Conservation (phyloP, 1,140 invertebrate genomes). For the Lepidostoma basale region DNA sequence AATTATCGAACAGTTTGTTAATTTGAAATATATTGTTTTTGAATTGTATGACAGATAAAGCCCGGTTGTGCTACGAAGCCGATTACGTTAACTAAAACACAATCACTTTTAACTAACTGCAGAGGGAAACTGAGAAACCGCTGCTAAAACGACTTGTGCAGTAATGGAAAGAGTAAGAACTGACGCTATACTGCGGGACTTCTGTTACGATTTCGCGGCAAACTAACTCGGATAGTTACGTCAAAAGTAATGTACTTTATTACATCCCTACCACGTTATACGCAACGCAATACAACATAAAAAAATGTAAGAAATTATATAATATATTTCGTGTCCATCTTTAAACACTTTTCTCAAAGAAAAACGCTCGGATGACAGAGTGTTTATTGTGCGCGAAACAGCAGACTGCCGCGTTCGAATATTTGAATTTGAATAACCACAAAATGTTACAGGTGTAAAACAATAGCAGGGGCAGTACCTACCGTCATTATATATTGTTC, state of each 20-base stretch:
- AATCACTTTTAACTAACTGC: constrained; percentile 2
- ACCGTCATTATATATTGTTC: constrained; percentile 4
- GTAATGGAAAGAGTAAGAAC: constrained; percentile 6
- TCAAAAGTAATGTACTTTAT: constrained; percentile 7
- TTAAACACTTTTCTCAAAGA: constrained; percentile 4
- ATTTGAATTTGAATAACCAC: constrained; percentile 9
- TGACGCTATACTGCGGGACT: background rate
- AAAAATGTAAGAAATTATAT: background rate
- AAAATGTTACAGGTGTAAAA: background rate
- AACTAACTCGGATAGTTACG: constrained; percentile 10
- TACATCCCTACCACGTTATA: constrained; percentile 1
- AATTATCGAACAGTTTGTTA: no score
- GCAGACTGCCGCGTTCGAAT: constrained; percentile 4
- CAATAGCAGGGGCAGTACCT: constrained; percentile 1
- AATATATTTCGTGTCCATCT: background rate
- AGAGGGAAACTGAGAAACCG: constrained; percentile 2
- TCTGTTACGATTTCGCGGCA: constrained; percentile 16
- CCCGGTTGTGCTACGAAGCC: background rate
- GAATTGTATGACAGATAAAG: background rate
- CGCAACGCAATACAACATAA: background rate
- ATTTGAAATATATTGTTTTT: background rate
- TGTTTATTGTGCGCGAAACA: background rate
- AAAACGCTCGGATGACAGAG: constrained; percentile 12
- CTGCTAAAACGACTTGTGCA: background rate
- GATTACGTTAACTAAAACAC: constrained; percentile 11